These are phyloP conservation scores for Paradoxurus hermaphroditus DNA, from an alignment of 2,113 vertebrate genomes.

Conservation along the genomic window DNA sequence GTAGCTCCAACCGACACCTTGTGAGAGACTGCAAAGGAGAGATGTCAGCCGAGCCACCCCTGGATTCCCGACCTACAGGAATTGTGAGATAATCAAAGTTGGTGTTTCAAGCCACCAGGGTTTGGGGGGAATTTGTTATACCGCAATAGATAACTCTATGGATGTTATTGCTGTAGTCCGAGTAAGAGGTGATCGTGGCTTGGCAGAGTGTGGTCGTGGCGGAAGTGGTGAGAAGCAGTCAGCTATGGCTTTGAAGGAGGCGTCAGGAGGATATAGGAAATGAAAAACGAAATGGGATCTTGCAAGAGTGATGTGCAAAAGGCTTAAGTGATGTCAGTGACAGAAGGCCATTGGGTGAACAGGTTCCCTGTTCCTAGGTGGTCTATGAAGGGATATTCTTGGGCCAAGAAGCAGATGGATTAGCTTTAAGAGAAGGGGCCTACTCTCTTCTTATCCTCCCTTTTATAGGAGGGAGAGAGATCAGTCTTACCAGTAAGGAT, in stretches of 20 bases:
- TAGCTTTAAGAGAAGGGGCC: not conserved
- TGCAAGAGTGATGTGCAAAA: not conserved
- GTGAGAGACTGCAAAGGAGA: not conserved
- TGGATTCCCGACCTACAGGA: not conserved
- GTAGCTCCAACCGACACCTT: accelerated
- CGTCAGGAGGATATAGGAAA: not conserved
- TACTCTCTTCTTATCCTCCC: not conserved
- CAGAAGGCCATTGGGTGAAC: not conserved
- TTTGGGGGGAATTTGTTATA: not conserved
- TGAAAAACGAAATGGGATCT: not conserved
- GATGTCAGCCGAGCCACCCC: not conserved
- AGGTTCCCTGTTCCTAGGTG: not conserved
- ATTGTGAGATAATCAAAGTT: not conserved
- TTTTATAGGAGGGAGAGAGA: not conserved
- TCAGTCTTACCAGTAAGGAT: not conserved
- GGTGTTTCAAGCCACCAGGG: not conserved
- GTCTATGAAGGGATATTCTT: not conserved
- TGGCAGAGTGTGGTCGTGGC: too few species aligned
- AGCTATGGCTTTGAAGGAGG: not conserved
- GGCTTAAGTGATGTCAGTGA: not conserved
- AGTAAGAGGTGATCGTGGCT: not conserved
- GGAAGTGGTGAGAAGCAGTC: not conserved
- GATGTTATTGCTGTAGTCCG: not conserved
- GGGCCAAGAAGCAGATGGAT: not conserved
- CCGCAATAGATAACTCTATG: not conserved